Percentiles rank a stretch among this genome's conserved stretches.
Conservation (phyloP, 2,888 invertebrate species). For the Lissocephala sabroskyi region DNA sequence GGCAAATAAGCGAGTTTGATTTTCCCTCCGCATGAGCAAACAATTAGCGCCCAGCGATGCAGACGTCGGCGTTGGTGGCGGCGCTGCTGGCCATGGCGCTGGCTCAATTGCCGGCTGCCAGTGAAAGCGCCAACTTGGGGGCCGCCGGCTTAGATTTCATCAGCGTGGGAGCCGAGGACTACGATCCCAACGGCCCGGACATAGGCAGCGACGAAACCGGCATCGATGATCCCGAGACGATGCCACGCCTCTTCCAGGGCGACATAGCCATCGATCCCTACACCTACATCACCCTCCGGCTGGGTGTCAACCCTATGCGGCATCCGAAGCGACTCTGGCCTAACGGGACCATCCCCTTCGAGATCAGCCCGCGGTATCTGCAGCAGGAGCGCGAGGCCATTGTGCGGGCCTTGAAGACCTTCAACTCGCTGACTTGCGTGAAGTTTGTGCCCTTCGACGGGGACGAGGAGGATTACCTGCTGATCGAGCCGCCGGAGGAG, state of each 20-base stretch:
- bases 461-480: slow-evolving; percentile 76
- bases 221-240: slow-evolving; percentile 77
- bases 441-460: slow-evolving; percentile 79
- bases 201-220: slow-evolving; percentile 40
- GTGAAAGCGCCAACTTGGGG: slow-evolving; percentile 40
- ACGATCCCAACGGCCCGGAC: slow-evolving; percentile 46
- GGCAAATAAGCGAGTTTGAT: too few relatives aligned
- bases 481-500: slow-evolving; percentile 78
- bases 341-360: slow-evolving; percentile 78
- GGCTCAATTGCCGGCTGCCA: slow-evolving; percentile 16
- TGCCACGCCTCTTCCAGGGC: slow-evolving; percentile 79
- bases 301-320: slow-evolving; percentile 78
- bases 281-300: slow-evolving; percentile 76
- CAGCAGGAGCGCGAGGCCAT: slow-evolving; percentile 75
- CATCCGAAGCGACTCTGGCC: slow-evolving; percentile 79
- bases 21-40: too few relatives aligned
- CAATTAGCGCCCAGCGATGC: not conserved
- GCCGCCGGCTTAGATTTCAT: slow-evolving; percentile 57
- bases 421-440: slow-evolving; percentile 79
- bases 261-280: slow-evolving; percentile 80
- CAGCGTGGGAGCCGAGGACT: slow-evolving; percentile 46
- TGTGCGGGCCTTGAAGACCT: slow-evolving; percentile 75
- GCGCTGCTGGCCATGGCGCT: slow-evolving; percentile 18
- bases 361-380: slow-evolving; percentile 75
- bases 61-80: too few relatives aligned